phyloP scores from a whole-genome alignment of 1,140 invertebrate genomes.

The Philopotamus ludificatus region DNA sequence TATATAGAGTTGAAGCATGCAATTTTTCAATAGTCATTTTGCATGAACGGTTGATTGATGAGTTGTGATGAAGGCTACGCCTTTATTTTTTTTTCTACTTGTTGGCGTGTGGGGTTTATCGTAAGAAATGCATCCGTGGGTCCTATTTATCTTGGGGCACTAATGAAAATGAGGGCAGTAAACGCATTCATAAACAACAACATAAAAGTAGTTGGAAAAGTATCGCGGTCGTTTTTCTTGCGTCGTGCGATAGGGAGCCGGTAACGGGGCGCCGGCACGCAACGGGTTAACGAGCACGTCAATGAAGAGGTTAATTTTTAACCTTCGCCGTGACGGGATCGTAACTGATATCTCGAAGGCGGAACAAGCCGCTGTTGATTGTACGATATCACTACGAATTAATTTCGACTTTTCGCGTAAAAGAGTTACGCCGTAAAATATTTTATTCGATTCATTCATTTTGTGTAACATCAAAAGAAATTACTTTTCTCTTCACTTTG shows the following conservation, averaged over 20 bases:
- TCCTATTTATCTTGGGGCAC: background rate
- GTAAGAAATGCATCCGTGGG: background rate
- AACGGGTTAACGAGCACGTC: slow-evolving; percentile 9
- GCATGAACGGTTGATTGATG: no score
- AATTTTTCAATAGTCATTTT: no score
- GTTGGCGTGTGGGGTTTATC: no score
- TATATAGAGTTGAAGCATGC: no score
- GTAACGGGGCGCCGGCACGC: slow-evolving; percentile 29
- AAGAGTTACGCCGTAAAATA: no score
- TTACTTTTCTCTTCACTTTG: background rate
- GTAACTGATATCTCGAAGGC: background rate
- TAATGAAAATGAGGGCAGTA: slow-evolving; percentile 35
- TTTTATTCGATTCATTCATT: no score
- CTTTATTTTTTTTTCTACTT: no score
- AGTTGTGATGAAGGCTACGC: no score
- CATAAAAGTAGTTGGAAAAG: slow-evolving; percentile 32
- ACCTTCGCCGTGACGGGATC: background rate
- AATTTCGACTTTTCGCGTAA: no score
- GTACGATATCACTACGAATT: no score
- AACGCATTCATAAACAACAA: slow-evolving; percentile 37
- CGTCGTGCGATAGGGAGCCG: slow-evolving; percentile 16
- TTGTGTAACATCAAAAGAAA: no score
- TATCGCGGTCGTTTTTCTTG: slow-evolving; percentile 37
- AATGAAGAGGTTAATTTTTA: slow-evolving; percentile 39
- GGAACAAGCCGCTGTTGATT: no score